Base-by-base conservation (phyloP, 2,888 invertebrate species). In the Calliphora vomitoria region DNA sequence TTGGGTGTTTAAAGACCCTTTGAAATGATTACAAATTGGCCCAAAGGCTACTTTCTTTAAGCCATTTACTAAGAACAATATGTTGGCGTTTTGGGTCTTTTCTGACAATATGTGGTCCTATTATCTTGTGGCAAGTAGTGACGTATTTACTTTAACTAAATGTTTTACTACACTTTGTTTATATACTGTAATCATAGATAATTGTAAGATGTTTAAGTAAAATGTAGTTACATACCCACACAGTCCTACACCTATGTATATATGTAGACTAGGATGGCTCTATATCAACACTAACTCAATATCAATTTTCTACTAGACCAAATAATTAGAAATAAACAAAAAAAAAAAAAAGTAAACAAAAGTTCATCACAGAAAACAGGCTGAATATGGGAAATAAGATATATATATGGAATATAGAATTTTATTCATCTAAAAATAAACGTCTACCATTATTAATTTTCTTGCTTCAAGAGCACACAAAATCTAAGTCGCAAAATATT, bases 181-280 rank as follows among this genome's bases (percentile, higher is more conserved):
- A 20, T 64, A 53, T 38, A 20, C 47, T 31, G 74, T 74, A 60
- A 74, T 82, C 60, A 74, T 74, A 74, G 82, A 82, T 82, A 86
- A 82, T 86, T 78, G 58, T 58, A 78, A 58, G 50, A 74, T 68
- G 74, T 72, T 79, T 50, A 35, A 50, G 50, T 60, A 62, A 18
- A 50, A 10, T 31, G n/a, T n/a, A 35, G n/a, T 60, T 60, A 47
- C 13, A 47, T 15, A 47, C 13, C 47, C 47, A 47, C 47, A 47
- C 15, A 68, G n/a, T n/a, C n/a, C n/a, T n/a, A n/a, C n/a, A n/a
- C n/a, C n/a, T n/a, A n/a, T n/a, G n/a, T n/a, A n/a, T n/a, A n/a
- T n/a, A n/a, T n/a, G n/a, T n/a, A n/a, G n/a, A n/a, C n/a, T n/a
- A n/a, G n/a, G n/a, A n/a, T n/a, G n/a, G n/a, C n/a, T n/a, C n/a